Evolutionary conservation across 2,113 vertebrate genomes (phyloP), one percentile per base, ranked within the genome.

Genomic region (Vombatus ursinus): DNA sequence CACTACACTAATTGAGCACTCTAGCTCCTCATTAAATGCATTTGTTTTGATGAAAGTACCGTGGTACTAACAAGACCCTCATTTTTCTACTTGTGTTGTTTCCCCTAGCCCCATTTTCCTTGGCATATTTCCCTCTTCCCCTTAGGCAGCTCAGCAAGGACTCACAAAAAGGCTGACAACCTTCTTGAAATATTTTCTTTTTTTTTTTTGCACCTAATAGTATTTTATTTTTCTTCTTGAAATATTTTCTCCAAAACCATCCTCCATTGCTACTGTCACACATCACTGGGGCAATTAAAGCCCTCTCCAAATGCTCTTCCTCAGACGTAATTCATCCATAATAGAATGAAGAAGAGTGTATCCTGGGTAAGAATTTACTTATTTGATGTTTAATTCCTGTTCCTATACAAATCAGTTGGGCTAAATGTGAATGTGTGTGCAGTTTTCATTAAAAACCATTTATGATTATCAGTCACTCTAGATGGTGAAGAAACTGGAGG

Each of bases 161-260:
- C n/a, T 84, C n/a, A 84, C 68, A 91, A 37, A 57, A 95, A 84
- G 91, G 24, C 92, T 96, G 95, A 52, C 91, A 94, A 93, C 50
- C 90, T 90, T 91, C 84, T 96, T 95, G 91, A 96, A 95, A 89
- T 96, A 84, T 92, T 61, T 61, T 61, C 57, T 4, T 8, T 61
- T 61, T 61, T 61, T 61, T 61, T 37, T 61, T 52, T 52, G 57
- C 28, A 31, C 11, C 31, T 61, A 61, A 61, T 61, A 14, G 57
- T 61, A 61, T 61, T 61, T 61, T 61, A 61, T 61, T 61, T 61
- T 61, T 61, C 90, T 90, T 90, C 90, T 96, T 95, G 90, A 96
- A 95, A 89, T 96, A 90, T 91, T 89, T 95, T 31, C 68, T 94
- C 52, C 91, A 61, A 92, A 90, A 90, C 92, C 47, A 93, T 93